phyloP scores from a whole-genome alignment of 2,113 vertebrate genomes.

The Asarcornis scutulata region DNA sequence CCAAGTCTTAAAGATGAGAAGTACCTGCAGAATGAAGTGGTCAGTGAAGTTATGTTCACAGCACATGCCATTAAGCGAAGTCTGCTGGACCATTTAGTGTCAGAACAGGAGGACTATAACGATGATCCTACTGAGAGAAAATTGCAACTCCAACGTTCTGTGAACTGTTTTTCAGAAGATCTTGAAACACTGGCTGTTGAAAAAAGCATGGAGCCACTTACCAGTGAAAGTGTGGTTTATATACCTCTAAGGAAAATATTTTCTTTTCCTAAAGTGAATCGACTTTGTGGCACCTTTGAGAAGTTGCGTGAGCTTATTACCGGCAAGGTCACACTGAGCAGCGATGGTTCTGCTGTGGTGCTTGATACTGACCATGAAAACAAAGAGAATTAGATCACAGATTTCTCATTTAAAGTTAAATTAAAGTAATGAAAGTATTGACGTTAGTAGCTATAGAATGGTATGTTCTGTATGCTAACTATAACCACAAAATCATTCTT shows the following conservation, averaged over 20 bases:
- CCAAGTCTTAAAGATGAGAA: conserved; percentile 91
- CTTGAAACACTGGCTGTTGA: conserved; percentile 1
- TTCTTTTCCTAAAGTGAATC: conserved; percentile 77
- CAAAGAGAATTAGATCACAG: not conserved
- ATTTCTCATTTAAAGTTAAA: not conserved
- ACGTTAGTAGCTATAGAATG: not conserved
- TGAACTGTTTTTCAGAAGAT: not conserved
- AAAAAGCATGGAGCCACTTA: conserved; percentile 51
- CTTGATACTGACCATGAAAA: conserved; percentile 34
- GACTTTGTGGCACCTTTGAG: conserved; percentile 77
- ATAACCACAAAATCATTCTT: not conserved
- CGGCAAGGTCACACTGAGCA: conserved; percentile 75
- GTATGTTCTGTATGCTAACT: not conserved
- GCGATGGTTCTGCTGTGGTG: conserved; percentile 76
- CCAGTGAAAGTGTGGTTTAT: conserved; percentile 65
- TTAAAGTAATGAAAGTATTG: not conserved
- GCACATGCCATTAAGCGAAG: conserved; percentile 75
- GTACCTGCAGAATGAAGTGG: conserved; percentile 79
- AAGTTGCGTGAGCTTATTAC: conserved; percentile 76
- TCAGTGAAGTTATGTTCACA: conserved; percentile 80
- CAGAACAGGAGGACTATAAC: not conserved
- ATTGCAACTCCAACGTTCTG: not conserved
- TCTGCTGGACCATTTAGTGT: conserved; percentile 40
- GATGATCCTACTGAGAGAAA: not conserved
- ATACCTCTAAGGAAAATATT: conserved; percentile 85